Percentiles rank a stretch among this genome's conserved stretches.
Evolutionary conservation across 2,888 invertebrate genomes (phyloP).

Genomic region (Apocheima hispidaria): DNA sequence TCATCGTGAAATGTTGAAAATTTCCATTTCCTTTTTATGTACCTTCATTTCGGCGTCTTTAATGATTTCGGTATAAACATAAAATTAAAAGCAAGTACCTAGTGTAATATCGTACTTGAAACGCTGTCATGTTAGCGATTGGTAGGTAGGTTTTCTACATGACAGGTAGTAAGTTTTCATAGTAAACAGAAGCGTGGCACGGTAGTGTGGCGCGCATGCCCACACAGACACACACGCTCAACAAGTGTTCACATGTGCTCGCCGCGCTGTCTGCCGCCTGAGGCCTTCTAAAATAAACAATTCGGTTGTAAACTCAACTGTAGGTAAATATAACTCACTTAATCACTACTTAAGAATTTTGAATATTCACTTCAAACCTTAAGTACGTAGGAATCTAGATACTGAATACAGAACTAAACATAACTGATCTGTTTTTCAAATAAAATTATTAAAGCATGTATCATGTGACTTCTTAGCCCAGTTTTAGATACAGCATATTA

Average conservation of each 20-base stretch:
- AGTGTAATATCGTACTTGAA: neutral
- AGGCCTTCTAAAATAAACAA: conserved; percentile 38
- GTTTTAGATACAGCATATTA: no score
- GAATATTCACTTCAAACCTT: neutral
- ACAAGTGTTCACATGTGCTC: conserved; percentile 82
- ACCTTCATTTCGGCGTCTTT: conserved; percentile 3
- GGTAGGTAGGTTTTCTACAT: neutral
- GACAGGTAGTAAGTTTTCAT: conserved; percentile 22
- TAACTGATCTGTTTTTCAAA: no score
- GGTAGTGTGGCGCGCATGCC: conserved; percentile 58
- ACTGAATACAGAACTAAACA: no score
- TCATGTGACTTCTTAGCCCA: no score
- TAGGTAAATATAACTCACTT: neutral
- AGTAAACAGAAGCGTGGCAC: conserved; percentile 21
- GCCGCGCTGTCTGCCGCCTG: conserved; percentile 44
- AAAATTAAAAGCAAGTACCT: neutral
- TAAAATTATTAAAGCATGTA: no score
- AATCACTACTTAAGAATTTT: neutral
- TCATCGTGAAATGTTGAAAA: conserved; percentile 51
- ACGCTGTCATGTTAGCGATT: neutral
- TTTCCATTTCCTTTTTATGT: conserved; percentile 7
- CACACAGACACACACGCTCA: conserved; percentile 71
- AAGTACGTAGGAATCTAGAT: neutral
- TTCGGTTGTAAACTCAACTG: conserved; percentile 14
- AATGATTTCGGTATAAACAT: conserved; percentile 3